Percentiles rank a stretch among this genome's conserved stretches.
These are phyloP conservation scores for Cetoscarus ocellatus DNA, from an alignment of 2,797 vertebrate species.

Conservation along the genomic window DNA sequence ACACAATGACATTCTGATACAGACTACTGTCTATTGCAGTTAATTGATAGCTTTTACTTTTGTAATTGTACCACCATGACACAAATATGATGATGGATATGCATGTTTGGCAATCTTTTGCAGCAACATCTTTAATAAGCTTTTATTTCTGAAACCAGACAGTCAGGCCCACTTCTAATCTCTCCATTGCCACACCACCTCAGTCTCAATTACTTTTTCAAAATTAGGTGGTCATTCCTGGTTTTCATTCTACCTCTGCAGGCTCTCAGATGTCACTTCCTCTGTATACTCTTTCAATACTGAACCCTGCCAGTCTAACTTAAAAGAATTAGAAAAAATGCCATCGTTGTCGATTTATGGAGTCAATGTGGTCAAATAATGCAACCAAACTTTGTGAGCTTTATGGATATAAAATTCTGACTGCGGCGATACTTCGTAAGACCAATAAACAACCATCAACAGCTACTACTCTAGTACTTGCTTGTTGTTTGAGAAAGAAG, in stretches of 20 bases:
- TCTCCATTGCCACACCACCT: neutral
- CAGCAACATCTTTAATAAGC: constrained; percentile 51
- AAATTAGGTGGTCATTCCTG: constrained; percentile 34
- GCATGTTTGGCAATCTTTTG: constrained; percentile 17
- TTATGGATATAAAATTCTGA: no score
- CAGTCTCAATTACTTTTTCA: constrained; percentile 40
- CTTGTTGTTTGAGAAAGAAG: no score
- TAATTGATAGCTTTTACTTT: neutral
- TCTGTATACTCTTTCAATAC: constrained; percentile 12
- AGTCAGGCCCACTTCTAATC: constrained; percentile 6
- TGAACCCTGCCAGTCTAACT: constrained; percentile 17
- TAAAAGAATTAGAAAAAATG: constrained; percentile 29
- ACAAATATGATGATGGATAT: neutral
- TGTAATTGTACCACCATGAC: neutral
- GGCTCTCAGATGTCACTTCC: constrained; percentile 43
- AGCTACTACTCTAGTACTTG: neutral
- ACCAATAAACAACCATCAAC: neutral
- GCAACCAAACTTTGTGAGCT: no score
- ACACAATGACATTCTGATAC: no score
- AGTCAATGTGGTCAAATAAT: no score
- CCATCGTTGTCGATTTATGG: neutral
- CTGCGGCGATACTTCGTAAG: neutral
- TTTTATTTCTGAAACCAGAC: constrained; percentile 30
- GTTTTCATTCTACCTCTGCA: constrained; percentile 24
- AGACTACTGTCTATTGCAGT: no score